Evolutionary conservation across 2,797 vertebrate genomes (phyloP).

Genomic region (Gorsachius magnificus): DNA sequence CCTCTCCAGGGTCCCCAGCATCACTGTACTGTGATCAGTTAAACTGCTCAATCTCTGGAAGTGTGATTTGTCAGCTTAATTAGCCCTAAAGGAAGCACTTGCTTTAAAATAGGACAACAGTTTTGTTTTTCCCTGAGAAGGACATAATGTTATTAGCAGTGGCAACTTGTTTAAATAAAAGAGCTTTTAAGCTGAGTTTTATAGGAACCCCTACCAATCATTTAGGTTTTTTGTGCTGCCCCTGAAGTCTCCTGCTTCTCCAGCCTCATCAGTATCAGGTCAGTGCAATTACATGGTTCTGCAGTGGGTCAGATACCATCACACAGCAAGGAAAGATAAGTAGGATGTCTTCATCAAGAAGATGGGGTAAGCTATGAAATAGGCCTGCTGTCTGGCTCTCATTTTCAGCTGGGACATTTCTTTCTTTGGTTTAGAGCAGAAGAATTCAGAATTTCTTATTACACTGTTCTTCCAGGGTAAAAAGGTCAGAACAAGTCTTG

Average conservation of each 20-base stretch:
- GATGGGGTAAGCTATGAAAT: neutral
- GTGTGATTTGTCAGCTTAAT: slow-evolving; percentile 72
- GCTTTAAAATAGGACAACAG: slow-evolving; percentile 65
- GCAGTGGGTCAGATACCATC: neutral
- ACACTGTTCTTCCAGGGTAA: neutral
- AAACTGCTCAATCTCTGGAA: slow-evolving; percentile 36
- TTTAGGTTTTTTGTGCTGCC: neutral
- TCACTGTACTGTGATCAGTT: neutral
- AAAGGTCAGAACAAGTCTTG: neutral
- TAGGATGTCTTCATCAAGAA: neutral
- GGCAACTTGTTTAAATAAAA: slow-evolving; percentile 58
- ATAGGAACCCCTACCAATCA: neutral
- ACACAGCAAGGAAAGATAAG: neutral
- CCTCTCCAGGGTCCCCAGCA: slow-evolving; percentile 15
- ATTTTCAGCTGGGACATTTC: accelerated
- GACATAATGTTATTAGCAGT: slow-evolving; percentile 31
- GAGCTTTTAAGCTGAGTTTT: slow-evolving; percentile 29
- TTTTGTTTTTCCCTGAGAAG: slow-evolving; percentile 53
- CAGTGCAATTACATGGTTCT: neutral
- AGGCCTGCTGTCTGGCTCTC: neutral
- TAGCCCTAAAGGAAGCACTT: slow-evolving; percentile 72
- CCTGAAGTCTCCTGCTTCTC: neutral
- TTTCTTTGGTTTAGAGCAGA: neutral
- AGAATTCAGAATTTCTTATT: neutral
- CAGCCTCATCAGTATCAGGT: neutral